Conservation (phyloP, 1,140 invertebrate species). For the Pseudobourletiella spinata region DNA sequence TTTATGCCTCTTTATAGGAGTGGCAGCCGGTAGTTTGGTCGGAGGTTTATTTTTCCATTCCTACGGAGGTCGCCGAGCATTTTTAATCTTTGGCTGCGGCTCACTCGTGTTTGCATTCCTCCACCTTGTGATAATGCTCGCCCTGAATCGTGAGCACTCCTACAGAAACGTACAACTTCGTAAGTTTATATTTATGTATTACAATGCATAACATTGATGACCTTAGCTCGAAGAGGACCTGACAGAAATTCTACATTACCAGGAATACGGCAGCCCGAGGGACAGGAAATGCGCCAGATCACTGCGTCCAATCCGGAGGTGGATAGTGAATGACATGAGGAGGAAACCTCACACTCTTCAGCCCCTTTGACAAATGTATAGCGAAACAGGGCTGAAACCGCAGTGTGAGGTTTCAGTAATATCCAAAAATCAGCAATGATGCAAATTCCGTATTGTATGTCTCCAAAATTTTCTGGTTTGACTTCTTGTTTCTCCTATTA, state of each 20-base stretch:
- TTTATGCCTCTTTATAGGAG: conserved; percentile 45
- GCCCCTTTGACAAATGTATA: background rate
- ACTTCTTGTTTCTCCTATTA: too few relatives aligned
- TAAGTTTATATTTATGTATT: too few relatives aligned
- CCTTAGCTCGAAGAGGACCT: too few relatives aligned
- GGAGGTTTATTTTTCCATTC: conserved; percentile 55
- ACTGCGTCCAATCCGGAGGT: conserved; percentile 20
- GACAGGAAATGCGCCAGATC: conserved; percentile 35
- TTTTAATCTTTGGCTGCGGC: conserved; percentile 58
- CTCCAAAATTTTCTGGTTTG: too few relatives aligned
- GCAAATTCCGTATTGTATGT: too few relatives aligned
- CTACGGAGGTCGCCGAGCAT: conserved; percentile 55
- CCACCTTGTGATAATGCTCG: conserved; percentile 51
- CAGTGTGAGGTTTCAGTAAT: too few relatives aligned
- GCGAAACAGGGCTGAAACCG: too few relatives aligned
- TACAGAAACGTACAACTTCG: conserved; percentile 39
- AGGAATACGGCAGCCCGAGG: conserved; percentile 14
- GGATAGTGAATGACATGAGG: conserved; percentile 23
- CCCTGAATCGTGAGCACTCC: conserved; percentile 42
- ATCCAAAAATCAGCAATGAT: too few relatives aligned
- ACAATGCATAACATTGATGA: too few relatives aligned
- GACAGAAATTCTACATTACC: background rate
- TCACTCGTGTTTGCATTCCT: conserved; percentile 53
- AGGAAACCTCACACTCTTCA: conserved; percentile 1
- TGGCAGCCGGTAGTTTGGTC: conserved; percentile 63